Conservation (phyloP, 2,113 vertebrate species). For the Tupaia tana region DNA sequence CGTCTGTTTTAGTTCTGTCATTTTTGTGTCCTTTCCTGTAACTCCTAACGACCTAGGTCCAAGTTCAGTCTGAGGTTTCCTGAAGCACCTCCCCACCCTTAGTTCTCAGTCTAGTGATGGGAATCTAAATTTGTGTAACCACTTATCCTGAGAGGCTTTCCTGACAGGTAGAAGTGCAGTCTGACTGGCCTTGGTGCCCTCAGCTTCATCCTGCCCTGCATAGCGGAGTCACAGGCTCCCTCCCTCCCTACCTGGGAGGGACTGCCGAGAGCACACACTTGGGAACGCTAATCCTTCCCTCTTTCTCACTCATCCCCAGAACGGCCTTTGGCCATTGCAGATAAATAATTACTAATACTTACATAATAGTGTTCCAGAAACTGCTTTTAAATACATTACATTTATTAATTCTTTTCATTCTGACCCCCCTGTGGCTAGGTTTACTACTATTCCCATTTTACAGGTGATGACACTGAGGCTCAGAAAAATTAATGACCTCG, state of each 20-base stretch:
- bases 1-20: slow-evolving; percentile 18
- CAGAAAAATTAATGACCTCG: neutral
- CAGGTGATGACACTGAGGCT: slow-evolving; percentile 1
- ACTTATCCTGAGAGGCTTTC: neutral
- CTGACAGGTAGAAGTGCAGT: neutral
- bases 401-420: neutral
- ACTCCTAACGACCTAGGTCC: neutral
- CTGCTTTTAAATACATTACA: neutral
- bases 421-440: neutral
- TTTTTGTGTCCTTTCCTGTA: slow-evolving; percentile 25
- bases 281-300: neutral
- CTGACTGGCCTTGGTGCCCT: neutral
- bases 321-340: neutral
- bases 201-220: neutral
- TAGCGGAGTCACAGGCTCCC: neutral
- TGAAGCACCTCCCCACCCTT: neutral
- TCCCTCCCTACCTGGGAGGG: neutral
- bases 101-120: neutral
- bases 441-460: slow-evolving; percentile 5
- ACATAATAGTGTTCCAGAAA: neutral
- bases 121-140: neutral
- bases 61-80: neutral
- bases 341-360: neutral
- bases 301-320: neutral
- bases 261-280: neutral